A percentile compares a stretch with the other conserved stretches of the same genome.
Conservation (phyloP, 23 tunicate species). For the Oikopleura albicans region DNA sequence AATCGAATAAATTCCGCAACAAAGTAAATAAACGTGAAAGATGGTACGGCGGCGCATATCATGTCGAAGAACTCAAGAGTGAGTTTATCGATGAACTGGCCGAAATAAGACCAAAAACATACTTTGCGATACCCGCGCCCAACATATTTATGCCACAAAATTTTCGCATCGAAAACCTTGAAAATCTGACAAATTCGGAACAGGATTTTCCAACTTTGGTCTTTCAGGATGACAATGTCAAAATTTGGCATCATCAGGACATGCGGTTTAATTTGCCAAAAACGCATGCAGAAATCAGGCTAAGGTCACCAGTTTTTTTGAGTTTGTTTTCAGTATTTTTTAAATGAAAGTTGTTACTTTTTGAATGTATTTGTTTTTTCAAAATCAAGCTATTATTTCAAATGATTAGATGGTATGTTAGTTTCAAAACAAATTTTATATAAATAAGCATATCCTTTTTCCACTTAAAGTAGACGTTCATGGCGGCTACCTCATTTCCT, state of each 20-base stretch:
- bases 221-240: not conserved
- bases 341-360: no score
- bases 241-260: constrained; percentile 15
- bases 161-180: not conserved
- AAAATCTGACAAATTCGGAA: not conserved
- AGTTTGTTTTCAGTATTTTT: no score
- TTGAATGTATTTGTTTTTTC: no score
- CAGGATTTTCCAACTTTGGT: not conserved
- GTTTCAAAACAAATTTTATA: no score
- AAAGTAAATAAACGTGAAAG: not conserved
- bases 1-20: not conserved
- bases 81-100: constrained; percentile 8
- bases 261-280: not conserved
- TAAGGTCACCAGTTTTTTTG: not conserved
- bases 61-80: not conserved
- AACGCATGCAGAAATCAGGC: not conserved
- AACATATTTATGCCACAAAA: not conserved
- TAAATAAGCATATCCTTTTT: no score
- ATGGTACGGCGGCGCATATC: not conserved
- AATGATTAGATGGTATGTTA: no score
- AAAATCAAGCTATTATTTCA: no score
- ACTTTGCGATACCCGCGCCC: not conserved
- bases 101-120: not conserved
- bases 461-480: no score
- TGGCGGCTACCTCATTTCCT: no score